These are phyloP conservation scores for Otis tarda DNA, from an alignment of 2,113 vertebrate genomes.

Conservation along the genomic window DNA sequence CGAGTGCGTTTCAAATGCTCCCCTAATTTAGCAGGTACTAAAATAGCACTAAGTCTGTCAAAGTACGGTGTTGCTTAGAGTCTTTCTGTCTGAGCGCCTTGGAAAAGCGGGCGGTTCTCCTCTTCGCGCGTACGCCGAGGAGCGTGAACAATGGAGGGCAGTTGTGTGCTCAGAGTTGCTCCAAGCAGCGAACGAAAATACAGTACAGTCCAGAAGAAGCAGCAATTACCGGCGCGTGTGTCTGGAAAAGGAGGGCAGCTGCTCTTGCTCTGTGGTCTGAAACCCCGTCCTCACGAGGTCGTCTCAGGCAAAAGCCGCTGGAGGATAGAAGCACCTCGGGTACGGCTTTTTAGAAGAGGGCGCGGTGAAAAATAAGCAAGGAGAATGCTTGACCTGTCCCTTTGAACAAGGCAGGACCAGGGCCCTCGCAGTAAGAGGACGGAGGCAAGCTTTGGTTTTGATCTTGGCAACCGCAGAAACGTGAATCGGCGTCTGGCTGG, in stretches of 20 bases:
- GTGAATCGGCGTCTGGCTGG: neutral
- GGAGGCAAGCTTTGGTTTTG: neutral
- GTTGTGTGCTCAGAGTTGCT: neutral
- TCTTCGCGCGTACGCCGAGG: fast-evolving
- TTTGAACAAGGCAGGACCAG: neutral
- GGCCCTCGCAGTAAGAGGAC: neutral
- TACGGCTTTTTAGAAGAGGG: neutral
- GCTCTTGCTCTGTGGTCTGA: neutral
- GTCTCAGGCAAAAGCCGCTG: neutral
- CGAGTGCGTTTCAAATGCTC: neutral
- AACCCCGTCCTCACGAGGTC: neutral
- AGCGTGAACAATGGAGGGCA: neutral
- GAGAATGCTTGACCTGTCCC: neutral
- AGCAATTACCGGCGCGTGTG: neutral
- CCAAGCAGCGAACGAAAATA: neutral
- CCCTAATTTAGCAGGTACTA: neutral
- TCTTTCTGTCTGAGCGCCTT: neutral
- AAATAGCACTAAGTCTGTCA: neutral
- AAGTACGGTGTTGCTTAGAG: neutral
- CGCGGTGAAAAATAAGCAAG: neutral
- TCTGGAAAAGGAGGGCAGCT: neutral
- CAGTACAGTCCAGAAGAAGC: neutral
- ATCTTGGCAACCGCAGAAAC: neutral
- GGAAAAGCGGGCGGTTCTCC: neutral
- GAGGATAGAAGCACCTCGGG: neutral